These are phyloP conservation scores for Strigamia transsilvanica DNA, from an alignment of 2,888 invertebrate genomes.

Conservation along the genomic window DNA sequence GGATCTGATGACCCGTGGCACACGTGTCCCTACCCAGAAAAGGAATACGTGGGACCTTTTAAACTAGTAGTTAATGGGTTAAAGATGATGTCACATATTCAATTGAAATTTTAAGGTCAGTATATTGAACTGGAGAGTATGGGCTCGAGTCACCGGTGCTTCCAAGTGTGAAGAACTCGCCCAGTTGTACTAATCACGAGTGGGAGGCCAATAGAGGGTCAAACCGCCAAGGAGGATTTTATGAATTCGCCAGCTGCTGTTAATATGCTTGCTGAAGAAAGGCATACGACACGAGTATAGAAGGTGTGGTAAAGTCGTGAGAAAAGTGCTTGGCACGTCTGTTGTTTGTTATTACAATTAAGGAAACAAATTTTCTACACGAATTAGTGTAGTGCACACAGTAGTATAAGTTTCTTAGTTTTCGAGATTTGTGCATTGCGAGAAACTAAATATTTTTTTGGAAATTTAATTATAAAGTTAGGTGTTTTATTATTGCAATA, in stretches of 20 bases:
- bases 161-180: slow-evolving; percentile 42
- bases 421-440: neutral
- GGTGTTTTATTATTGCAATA: neutral
- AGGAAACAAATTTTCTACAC: neutral
- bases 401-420: too few relatives aligned
- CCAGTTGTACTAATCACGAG: slow-evolving; percentile 45
- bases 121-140: slow-evolving; percentile 3
- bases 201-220: slow-evolving; percentile 45
- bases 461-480: neutral
- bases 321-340: slow-evolving; percentile 3
- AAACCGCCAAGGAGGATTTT: slow-evolving; percentile 49
- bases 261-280: slow-evolving; percentile 18
- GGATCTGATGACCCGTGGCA: slow-evolving; percentile 33
- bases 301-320: slow-evolving; percentile 23
- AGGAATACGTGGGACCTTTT: neutral
- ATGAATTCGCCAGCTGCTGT: slow-evolving; percentile 45
- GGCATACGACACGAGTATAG: slow-evolving; percentile 19
- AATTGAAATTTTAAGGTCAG: slow-evolving; percentile 34
- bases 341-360: slow-evolving; percentile 23
- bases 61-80: slow-evolving; percentile 48
- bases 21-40: neutral
- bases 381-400: neutral
- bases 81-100: slow-evolving; percentile 43
- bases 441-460: neutral
- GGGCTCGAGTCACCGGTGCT: slow-evolving; percentile 1